Base-by-base conservation (phyloP, 2,888 invertebrate genomes). In the Reticulitermes lucifugus region DNA sequence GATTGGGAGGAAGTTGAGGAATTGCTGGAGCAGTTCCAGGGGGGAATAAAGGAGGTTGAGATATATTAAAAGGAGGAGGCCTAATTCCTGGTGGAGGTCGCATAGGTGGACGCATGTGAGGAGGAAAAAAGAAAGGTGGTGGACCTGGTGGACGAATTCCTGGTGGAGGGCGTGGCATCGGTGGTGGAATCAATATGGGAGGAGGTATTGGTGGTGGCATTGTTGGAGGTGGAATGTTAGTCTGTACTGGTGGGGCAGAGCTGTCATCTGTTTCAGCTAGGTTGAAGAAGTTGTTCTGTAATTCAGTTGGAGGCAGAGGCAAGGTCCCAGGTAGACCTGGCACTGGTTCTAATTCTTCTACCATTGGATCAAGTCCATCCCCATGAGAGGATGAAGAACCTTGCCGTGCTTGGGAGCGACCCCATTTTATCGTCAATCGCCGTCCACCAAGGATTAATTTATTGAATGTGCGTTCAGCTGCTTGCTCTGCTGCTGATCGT, bases 381-480 rank as follows among this genome's bases (percentile, higher is more conserved):
- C 92, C 1, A 90, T 90, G 18, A 92, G 91, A 89, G 10, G 92
- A 92, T 0, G 90, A 89, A 6, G 91, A 89, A 1, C 92, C 92
- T 86, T 94, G 93, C 79, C 95, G 92, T 2, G 95, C 98, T 91
- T 99, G 99, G 0, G 98, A 98, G 89, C 98, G 95, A 0, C 99
- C 99, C 99, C 99, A 99, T 90, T 99, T 98, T 87, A 99, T 98
- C n/a, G 98, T 98, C 2, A 99, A 93, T 80, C 98, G 93, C 87
- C 98, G 94, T 0, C 98, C 98, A 60, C 96, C 96, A 55, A 95
- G 90, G 86, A 95, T 95, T 55, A 99, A 92, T 89, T 99, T 98
- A 90, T 99, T 99, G 90, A 99, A 99, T 0, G 98, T 97, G 89
- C 97, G 96, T 88, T 98, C 98, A 0, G 98, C 98, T 0, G 99